Conservation (phyloP, 1,140 invertebrate species). For the Drosophila mauritiana region DNA sequence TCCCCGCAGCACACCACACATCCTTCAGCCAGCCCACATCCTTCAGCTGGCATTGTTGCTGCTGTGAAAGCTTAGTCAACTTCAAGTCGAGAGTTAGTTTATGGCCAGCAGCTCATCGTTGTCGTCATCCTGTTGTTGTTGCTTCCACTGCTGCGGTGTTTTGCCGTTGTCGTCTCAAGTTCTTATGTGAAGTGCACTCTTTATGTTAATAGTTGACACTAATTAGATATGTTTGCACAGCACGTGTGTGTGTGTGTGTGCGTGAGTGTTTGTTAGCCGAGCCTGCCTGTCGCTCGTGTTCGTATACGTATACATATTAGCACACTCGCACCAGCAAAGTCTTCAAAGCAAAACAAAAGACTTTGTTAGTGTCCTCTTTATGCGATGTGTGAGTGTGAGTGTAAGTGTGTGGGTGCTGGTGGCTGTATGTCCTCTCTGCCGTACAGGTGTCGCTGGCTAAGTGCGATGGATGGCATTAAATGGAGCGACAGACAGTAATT, state of each 20-base stretch:
- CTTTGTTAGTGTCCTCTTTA: conserved; percentile 66
- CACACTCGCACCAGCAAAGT: conserved; percentile 38
- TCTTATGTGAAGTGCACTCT: conserved; percentile 80
- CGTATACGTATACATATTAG: conserved; percentile 39
- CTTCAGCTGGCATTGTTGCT: conserved; percentile 54
- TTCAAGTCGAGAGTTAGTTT: conserved; percentile 74
- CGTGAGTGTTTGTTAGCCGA: background rate
- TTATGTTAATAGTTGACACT: conserved; percentile 83
- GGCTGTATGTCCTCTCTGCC: background rate
- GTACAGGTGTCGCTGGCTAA: conserved; percentile 46
- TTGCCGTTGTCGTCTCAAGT: conserved; percentile 70
- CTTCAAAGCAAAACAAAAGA: conserved; percentile 61
- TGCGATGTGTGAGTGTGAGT: conserved; percentile 6
- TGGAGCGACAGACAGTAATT: conserved; percentile 4
- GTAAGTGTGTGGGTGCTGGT: too few species aligned
- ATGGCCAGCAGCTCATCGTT: conserved; percentile 37
- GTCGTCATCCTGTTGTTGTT: conserved; percentile 19
- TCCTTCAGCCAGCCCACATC: conserved; percentile 2
- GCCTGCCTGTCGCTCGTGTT: conserved; percentile 5
- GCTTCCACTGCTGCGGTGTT: conserved; percentile 26
- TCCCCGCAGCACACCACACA: background rate
- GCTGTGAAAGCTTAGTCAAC: conserved; percentile 69
- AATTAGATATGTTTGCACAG: conserved; percentile 81
- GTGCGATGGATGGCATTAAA: conserved; percentile 1
- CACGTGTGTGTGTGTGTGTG: conserved; percentile 28